phyloP scores from a whole-genome alignment of 1,140 invertebrate species.

The Latrodectus geometricus region DNA sequence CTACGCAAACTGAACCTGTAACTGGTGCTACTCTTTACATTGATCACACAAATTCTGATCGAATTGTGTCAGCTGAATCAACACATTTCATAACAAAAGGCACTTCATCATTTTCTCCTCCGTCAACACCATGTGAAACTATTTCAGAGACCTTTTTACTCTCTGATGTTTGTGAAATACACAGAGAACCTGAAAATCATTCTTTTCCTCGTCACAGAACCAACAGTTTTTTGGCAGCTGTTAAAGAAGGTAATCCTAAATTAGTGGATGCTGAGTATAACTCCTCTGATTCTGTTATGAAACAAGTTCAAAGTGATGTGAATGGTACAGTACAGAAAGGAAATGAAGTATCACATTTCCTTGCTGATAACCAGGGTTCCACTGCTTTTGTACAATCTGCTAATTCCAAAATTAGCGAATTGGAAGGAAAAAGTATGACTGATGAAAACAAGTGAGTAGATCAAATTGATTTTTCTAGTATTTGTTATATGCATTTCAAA shows the following conservation, averaged over 20 bases:
- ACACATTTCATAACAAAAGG: conserved; percentile 22
- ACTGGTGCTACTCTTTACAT: conserved; percentile 20
- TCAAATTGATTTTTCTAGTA: not conserved
- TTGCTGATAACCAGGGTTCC: conserved; percentile 3
- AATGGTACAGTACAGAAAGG: not conserved
- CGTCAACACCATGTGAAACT: conserved; percentile 19
- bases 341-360: not conserved
- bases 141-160: conserved; percentile 22
- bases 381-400: not conserved
- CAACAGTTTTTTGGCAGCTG: conserved; percentile 34
- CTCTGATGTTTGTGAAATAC: conserved; percentile 44
- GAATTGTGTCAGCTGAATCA: not conserved
- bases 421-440: conserved; percentile 4
- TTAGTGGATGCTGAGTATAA: conserved; percentile 18
- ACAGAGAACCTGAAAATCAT: conserved; percentile 33
- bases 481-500: too few relatives aligned
- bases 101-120: conserved; percentile 2
- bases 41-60: not conserved
- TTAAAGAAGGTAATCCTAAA: conserved; percentile 39
- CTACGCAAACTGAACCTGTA: conserved; percentile 36
- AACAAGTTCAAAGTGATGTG: conserved; percentile 7
- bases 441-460: conserved; percentile 24
- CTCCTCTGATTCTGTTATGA: not conserved
- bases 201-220: conserved; percentile 38
- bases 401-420: not conserved